These are phyloP conservation scores for Equus quagga DNA, from an alignment of 2,113 vertebrate species.

Conservation along the genomic window DNA sequence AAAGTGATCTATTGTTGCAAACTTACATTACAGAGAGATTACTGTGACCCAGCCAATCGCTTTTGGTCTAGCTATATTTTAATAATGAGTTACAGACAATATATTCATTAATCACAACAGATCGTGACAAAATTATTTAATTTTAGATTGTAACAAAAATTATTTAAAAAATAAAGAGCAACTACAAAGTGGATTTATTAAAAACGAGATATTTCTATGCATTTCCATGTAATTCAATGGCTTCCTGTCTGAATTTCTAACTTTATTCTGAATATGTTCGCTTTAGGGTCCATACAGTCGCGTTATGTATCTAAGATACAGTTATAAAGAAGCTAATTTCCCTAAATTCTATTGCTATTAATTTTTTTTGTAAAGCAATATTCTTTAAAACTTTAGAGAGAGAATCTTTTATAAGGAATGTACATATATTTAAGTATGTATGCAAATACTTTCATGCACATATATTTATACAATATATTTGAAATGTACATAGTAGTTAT, in stretches of 20 bases:
- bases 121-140: too few species aligned
- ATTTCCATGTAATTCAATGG: background rate
- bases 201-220: background rate
- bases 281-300: background rate
- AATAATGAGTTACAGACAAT: conserved; percentile 71
- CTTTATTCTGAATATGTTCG: background rate
- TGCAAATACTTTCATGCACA: background rate
- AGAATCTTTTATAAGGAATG: background rate
- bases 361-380: background rate
- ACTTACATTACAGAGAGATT: conserved; percentile 59
- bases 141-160: background rate
- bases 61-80: conserved; percentile 71
- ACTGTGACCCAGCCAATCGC: conserved; percentile 63
- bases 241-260: background rate
- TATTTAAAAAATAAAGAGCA: conserved; percentile 23
- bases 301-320: background rate
- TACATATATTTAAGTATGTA: background rate
- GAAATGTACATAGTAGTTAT: background rate
- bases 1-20: conserved; percentile 68
- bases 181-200: conserved; percentile 24
- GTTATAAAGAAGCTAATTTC: background rate
- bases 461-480: background rate
- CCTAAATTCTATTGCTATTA: background rate
- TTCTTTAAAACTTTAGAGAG: background rate
- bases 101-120: conserved; percentile 27